These are phyloP conservation scores for Mesorhabditis sp. DNA, from an alignment of 2,888 invertebrate genomes.

Conservation along the genomic window DNA sequence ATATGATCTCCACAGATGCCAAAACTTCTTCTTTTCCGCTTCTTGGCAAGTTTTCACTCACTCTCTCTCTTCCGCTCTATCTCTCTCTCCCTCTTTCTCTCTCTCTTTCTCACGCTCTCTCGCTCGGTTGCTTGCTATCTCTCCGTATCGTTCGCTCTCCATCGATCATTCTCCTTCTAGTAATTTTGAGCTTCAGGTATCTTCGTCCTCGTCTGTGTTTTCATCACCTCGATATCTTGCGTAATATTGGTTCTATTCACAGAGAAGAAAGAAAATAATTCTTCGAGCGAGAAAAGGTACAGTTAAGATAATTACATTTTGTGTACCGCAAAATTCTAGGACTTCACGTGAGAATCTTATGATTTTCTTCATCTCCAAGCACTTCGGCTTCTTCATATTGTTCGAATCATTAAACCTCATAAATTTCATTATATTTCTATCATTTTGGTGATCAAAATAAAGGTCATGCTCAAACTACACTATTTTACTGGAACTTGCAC, in stretches of 20 bases:
- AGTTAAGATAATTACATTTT: not conserved
- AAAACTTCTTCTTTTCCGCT: not conserved
- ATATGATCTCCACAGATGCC: not conserved
- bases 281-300: not conserved
- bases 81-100: too few relatives aligned
- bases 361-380: not conserved
- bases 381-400: not conserved
- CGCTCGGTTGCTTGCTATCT: too few relatives aligned
- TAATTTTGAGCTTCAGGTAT: not conserved
- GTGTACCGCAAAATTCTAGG: not conserved
- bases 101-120: too few relatives aligned
- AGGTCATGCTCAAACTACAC: too few relatives aligned
- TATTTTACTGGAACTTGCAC: too few relatives aligned
- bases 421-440: not conserved
- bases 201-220: conserved; percentile 1
- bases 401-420: not conserved
- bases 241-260: not conserved
- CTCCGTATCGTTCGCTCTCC: too few relatives aligned
- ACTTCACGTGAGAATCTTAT: not conserved
- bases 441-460: not conserved
- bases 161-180: not conserved
- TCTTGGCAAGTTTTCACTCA: not conserved
- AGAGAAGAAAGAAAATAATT: not conserved
- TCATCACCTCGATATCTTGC: not conserved
- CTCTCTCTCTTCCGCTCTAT: too few relatives aligned